These are phyloP conservation scores for Acridotheres tristis DNA, from an alignment of 2,797 vertebrate genomes.

Conservation along the genomic window DNA sequence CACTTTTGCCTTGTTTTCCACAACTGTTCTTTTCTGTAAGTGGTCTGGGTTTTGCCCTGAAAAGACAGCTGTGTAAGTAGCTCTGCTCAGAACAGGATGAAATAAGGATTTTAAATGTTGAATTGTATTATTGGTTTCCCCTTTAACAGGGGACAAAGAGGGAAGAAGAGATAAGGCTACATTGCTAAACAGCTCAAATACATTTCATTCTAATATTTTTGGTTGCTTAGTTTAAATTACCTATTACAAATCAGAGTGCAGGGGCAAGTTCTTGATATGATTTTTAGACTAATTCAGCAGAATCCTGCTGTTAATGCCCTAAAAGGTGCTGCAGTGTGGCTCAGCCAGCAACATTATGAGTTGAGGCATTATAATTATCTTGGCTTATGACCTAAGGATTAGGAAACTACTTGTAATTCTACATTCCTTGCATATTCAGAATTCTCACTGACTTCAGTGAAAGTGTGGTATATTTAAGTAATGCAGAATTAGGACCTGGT, in stretches of 20 bases:
- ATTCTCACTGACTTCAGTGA: background rate
- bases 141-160: background rate
- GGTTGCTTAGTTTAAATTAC: background rate
- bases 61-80: conserved; percentile 10
- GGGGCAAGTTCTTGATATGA: conserved; percentile 42
- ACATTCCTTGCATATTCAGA: conserved; percentile 1
- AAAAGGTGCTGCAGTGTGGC: background rate
- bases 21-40: conserved; percentile 62
- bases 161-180: background rate
- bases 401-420: background rate
- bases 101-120: background rate
- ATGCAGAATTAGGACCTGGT: background rate
- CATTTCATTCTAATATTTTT: background rate
- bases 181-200: background rate
- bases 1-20: conserved; percentile 64
- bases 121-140: background rate
- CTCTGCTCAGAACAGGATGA: background rate
- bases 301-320: conserved; percentile 39
- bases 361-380: background rate
- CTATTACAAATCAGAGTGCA: background rate
- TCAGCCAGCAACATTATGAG: background rate
- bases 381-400: background rate
- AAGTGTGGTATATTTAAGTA: background rate
- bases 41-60: conserved; percentile 2
- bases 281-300: conserved; percentile 51